Evolutionary conservation across 1,140 invertebrate genomes (phyloP).

Genomic region (Hyles vespertilio): DNA sequence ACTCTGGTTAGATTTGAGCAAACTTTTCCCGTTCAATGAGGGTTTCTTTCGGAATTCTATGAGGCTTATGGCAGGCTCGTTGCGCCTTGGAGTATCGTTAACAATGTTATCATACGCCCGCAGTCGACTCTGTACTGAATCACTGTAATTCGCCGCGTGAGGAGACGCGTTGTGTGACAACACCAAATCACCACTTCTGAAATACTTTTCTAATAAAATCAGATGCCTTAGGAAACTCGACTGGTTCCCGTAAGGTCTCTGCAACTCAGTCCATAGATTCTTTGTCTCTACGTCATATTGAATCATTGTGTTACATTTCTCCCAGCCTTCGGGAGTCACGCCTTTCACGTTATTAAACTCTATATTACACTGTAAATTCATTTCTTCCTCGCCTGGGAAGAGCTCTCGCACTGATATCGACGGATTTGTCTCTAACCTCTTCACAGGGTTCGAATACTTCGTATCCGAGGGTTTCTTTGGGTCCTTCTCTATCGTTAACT

Average conservation of each 20-base stretch:
- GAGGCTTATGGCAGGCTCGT: slow-evolving; percentile 43
- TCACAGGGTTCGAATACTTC: slow-evolving; percentile 70
- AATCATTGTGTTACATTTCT: slow-evolving; percentile 85
- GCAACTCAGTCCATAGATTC: slow-evolving; percentile 85
- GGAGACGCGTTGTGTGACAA: slow-evolving; percentile 83
- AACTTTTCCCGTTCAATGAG: slow-evolving; percentile 61
- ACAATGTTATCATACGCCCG: slow-evolving; percentile 82
- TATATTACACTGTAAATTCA: slow-evolving; percentile 84
- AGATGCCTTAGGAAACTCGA: slow-evolving; percentile 88
- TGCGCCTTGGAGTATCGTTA: slow-evolving; percentile 39
- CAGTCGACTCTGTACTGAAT: slow-evolving; percentile 85
- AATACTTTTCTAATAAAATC: slow-evolving; percentile 88
- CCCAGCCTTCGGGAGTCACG: slow-evolving; percentile 86
- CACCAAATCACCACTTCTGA: slow-evolving; percentile 84
- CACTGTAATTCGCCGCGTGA: slow-evolving; percentile 85
- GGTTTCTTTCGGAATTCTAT: slow-evolving; percentile 70
- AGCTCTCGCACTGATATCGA: slow-evolving; percentile 87
- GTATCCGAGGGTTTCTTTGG: slow-evolving; percentile 50
- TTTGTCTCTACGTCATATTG: slow-evolving; percentile 90
- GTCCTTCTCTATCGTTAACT: slow-evolving; percentile 51
- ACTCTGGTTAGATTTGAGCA: slow-evolving; percentile 64
- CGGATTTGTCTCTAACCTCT: slow-evolving; percentile 82
- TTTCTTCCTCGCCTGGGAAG: slow-evolving; percentile 87
- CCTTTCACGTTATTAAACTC: slow-evolving; percentile 82
- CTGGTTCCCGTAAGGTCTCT: slow-evolving; percentile 89